Evolutionary conservation across 2,113 vertebrate genomes (phyloP).

Genomic region (Crotalus viridis): DNA sequence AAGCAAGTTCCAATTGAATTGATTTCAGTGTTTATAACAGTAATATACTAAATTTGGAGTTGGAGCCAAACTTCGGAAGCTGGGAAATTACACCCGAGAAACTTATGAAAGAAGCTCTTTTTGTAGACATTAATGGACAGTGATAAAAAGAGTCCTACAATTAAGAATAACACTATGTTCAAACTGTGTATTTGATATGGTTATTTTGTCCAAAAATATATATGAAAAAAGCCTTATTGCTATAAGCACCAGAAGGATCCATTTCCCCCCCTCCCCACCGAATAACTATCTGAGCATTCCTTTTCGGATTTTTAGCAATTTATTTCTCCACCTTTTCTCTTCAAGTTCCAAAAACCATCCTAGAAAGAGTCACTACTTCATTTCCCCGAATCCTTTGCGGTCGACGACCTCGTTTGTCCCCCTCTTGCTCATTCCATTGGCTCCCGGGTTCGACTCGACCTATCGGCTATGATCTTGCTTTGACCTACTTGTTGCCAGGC

Average conservation of each 20-base stretch:
- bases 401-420: background rate
- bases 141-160: background rate
- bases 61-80: background rate
- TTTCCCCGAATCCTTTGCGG: background rate
- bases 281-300: background rate
- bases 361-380: background rate
- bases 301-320: background rate
- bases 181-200: background rate
- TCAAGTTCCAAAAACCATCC: background rate
- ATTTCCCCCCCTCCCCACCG: fast-evolving
- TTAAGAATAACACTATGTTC: background rate
- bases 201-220: background rate
- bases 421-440: background rate
- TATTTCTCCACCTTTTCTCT: fast-evolving
- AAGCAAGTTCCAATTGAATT: background rate
- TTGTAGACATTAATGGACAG: background rate
- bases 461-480: background rate
- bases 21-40: background rate
- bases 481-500: conserved; percentile 41
- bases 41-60: background rate
- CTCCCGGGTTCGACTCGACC: background rate
- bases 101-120: background rate
- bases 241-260: background rate
- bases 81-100: background rate
- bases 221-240: background rate